Evolutionary conservation across 2,797 vertebrate genomes (phyloP).

Genomic region (Xenentodon cancila): DNA sequence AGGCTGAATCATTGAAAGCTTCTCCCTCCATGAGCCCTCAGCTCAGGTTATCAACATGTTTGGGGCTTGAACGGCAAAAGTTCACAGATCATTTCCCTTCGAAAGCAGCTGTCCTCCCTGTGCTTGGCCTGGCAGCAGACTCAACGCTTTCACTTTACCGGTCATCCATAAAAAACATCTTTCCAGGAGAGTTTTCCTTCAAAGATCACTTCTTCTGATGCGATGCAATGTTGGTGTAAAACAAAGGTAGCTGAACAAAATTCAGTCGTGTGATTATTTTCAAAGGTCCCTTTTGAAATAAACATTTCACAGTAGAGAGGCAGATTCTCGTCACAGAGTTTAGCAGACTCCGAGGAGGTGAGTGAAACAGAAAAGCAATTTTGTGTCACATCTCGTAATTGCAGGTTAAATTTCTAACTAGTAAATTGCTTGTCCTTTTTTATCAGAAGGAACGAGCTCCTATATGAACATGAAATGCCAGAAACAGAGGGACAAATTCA

Average conservation of each 20-base stretch:
- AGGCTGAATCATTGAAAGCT: too few relatives aligned
- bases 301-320: too few relatives aligned
- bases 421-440: too few relatives aligned
- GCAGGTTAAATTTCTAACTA: too few relatives aligned
- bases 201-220: not conserved
- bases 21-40: not conserved
- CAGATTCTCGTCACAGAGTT: too few relatives aligned
- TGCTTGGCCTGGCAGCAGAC: not conserved
- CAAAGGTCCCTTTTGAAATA: too few relatives aligned
- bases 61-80: not conserved
- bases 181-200: not conserved
- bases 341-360: too few relatives aligned
- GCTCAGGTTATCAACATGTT: not conserved
- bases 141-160: not conserved
- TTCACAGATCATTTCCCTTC: not conserved
- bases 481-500: not conserved
- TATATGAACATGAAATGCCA: not conserved
- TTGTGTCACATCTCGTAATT: too few relatives aligned
- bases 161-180: not conserved
- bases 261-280: not conserved
- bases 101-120: not conserved
- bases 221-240: not conserved
- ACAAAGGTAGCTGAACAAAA: not conserved
- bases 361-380: too few relatives aligned
- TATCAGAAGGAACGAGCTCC: too few relatives aligned